Base-by-base conservation (phyloP, 2,888 invertebrate genomes). In the Syritta pipiens region DNA sequence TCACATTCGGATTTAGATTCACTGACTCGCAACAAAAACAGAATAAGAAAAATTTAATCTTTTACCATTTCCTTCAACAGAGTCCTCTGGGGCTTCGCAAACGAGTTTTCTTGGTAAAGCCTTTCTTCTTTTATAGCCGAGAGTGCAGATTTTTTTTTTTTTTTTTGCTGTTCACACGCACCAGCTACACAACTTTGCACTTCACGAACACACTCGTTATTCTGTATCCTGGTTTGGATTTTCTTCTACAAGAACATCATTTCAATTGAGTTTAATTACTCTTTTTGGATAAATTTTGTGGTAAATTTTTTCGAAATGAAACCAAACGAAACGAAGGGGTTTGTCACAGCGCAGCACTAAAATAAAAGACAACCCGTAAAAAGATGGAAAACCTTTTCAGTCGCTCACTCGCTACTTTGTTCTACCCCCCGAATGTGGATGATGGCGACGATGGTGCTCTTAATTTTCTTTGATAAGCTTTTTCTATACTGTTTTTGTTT, bases 381-480 rank as follows among this genome's bases (percentile, higher is more conserved):
- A 60, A 74, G 67, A 74, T 79, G 74, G 37, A 68, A 74, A 79
- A 68, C 67, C 62, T 79, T 68, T 79, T 74, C 79, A 79, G 60
- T 67, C 53, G 60, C 57, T 79, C 48, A 32, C 51, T 62, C 32
- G 30, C 32, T 65, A 42, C 14, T 62, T 55, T 57, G 46, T 48
- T 67, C 57, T 72, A 65, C 32, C 48, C 55, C 32, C 53, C 30
- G 30, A 49, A 10, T 28, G 51, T 49, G 60, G 55, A 20, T 20
- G 63, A 49, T 67, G 48, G 53, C 37, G 65, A 60, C 22, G 77
- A 42, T 53, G 65, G 65, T 55, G 46, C 81, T 81, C 81, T 81
- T 81, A 81, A 59, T 75, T 81, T 81, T 69, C 40, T 62, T 74
- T 74, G 60, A 68, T 74, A 74, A 79, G 79, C 79, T 79, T 79